phyloP scores from a whole-genome alignment of 2,113 vertebrate species.

The Pelecanoides urinatrix region DNA sequence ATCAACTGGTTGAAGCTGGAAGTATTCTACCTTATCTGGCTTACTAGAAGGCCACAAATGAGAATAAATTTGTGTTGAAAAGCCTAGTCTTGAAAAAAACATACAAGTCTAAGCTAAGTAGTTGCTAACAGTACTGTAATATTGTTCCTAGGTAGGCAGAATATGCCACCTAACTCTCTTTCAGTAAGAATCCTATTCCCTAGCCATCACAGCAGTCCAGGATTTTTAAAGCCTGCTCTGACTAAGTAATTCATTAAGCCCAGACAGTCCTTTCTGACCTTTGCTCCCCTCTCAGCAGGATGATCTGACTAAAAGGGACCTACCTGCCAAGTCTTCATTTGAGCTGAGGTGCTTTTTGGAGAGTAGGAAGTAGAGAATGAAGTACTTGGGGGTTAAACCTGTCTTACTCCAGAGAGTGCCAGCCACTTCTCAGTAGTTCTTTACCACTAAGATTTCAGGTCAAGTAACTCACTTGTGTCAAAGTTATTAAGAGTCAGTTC shows the following conservation, averaged over 20 bases:
- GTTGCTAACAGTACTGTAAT: background rate
- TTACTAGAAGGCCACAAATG: background rate
- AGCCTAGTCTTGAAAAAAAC: background rate
- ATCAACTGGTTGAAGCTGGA: background rate
- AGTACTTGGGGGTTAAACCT: background rate
- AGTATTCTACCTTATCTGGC: background rate
- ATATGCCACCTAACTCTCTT: background rate
- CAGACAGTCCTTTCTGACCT: slow-evolving; percentile 10
- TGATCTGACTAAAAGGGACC: background rate
- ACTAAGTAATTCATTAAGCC: slow-evolving; percentile 50
- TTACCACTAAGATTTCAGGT: background rate
- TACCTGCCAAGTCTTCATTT: background rate
- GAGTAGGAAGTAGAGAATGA: background rate
- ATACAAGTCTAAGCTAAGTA: background rate
- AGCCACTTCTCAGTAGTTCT: background rate
- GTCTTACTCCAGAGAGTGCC: background rate
- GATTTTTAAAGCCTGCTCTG: background rate
- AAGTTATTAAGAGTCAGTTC: background rate
- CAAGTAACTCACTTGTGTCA: background rate
- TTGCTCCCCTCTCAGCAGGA: background rate
- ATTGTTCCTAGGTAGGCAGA: background rate
- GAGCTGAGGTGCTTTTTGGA: background rate
- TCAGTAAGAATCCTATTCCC: background rate
- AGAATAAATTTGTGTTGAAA: background rate
- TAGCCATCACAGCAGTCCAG: background rate